Percentiles rank a stretch among this genome's conserved stretches.
phyloP scores from a whole-genome alignment of 2,797 vertebrate genomes.

The Eulemur albifrons region DNA sequence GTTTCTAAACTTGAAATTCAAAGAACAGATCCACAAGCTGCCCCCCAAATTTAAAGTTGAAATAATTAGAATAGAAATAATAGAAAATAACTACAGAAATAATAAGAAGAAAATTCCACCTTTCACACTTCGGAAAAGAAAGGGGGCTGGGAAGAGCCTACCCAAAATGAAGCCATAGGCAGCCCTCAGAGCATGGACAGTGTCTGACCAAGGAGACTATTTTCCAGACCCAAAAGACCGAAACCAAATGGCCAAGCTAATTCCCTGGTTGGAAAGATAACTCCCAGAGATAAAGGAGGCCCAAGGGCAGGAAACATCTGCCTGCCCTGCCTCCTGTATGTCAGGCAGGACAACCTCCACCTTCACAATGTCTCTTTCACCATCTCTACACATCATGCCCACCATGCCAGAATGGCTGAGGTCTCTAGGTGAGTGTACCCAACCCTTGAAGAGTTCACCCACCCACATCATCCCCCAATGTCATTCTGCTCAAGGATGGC shows the following conservation, averaged over 20 bases:
- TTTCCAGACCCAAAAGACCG: not conserved
- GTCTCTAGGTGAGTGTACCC: not conserved
- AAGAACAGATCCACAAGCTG: not conserved
- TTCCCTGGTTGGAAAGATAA: not conserved
- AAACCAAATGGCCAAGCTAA: not conserved
- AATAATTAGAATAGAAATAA: not conserved
- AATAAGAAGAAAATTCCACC: not conserved
- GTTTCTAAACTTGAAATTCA: slow-evolving; percentile 6
- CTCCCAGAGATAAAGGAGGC: not conserved
- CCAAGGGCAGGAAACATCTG: not conserved
- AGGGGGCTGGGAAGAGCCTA: not conserved
- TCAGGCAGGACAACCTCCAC: not conserved
- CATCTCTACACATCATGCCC: not conserved
- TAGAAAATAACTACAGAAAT: not conserved
- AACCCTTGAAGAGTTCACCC: not conserved
- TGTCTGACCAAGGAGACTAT: not conserved
- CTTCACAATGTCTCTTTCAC: not conserved
- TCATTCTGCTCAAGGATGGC: not conserved
- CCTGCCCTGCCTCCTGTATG: not conserved
- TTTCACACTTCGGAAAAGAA: not conserved
- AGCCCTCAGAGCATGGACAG: not conserved
- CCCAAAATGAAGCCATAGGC: not conserved
- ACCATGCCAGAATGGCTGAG: not conserved
- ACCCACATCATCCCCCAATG: not conserved
- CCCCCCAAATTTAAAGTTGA: not conserved